Percentiles rank a stretch among this genome's conserved stretches.
Evolutionary conservation across 1,140 invertebrate species (phyloP).

Genomic region (Drosophila ohnishii): DNA sequence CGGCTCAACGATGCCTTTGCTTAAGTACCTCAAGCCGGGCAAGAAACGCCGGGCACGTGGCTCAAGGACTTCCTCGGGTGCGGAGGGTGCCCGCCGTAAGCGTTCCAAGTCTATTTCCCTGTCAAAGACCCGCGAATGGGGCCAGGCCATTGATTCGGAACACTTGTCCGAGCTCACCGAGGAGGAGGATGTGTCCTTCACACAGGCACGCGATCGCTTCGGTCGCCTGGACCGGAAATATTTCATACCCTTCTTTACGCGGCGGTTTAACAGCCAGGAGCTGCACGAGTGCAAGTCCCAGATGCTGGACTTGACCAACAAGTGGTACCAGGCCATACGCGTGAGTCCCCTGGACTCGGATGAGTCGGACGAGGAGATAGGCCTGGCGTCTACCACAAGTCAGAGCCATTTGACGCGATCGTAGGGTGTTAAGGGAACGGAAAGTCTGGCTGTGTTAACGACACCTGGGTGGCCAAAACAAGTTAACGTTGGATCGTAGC

Average conservation of each 20-base stretch:
- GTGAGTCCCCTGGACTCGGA: slow-evolving; percentile 90
- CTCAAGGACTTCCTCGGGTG: slow-evolving; percentile 3
- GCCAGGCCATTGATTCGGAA: slow-evolving; percentile 97
- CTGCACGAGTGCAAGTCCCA: slow-evolving; percentile 97
- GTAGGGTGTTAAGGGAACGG: slow-evolving; percentile 33
- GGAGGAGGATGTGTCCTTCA: slow-evolving; percentile 90
- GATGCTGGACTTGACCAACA: slow-evolving; percentile 97
- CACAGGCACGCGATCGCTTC: slow-evolving; percentile 90
- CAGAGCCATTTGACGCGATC: slow-evolving; percentile 71
- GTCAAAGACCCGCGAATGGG: slow-evolving; percentile 98
- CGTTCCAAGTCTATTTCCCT: slow-evolving; percentile 94
- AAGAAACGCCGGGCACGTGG: slow-evolving; percentile 82
- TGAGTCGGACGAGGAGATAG: slow-evolving; percentile 83
- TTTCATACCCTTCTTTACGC: slow-evolving; percentile 97
- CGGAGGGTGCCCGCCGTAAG: slow-evolving; percentile 82
- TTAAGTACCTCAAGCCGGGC: slow-evolving; percentile 91
- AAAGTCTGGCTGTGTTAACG: slow-evolving; percentile 21
- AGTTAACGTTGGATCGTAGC: slow-evolving; percentile 15
- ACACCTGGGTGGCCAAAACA: slow-evolving; percentile 46
- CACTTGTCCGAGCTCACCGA: slow-evolving; percentile 97
- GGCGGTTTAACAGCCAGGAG: slow-evolving; percentile 96
- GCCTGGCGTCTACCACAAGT: slow-evolving; percentile 71
- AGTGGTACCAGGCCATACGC: slow-evolving; percentile 97
- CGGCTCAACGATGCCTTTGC: slow-evolving; percentile 97
- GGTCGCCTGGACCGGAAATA: slow-evolving; percentile 95